phyloP scores from a whole-genome alignment of 2,113 vertebrate genomes.

The Cygnus buccinator region DNA sequence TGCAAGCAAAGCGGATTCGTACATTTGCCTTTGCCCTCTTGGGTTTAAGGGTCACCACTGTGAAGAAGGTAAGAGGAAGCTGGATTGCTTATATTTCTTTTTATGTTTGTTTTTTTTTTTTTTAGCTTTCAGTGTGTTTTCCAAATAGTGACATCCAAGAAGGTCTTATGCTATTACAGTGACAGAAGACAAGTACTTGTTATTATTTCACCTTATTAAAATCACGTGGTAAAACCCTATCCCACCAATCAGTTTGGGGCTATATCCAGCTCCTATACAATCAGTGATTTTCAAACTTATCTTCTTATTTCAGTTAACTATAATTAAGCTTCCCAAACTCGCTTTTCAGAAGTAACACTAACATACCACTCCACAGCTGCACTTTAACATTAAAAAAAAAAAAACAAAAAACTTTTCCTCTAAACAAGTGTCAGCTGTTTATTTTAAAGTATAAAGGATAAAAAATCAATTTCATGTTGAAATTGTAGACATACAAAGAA shows the following conservation, averaged over 20 bases:
- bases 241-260: not conserved
- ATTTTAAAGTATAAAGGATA: not conserved
- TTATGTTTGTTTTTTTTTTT: not conserved
- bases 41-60: constrained; percentile 92
- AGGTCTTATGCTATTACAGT: not conserved
- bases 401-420: not conserved
- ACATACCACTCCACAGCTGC: not conserved
- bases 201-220: not conserved
- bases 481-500: not conserved
- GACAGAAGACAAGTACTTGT: not conserved
- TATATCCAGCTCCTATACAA: not conserved
- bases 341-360: not conserved
- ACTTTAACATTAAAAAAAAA: not conserved
- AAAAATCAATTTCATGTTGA: not conserved
- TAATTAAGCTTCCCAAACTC: not conserved
- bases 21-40: constrained; percentile 92
- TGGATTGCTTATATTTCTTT: not conserved
- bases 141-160: not conserved
- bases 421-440: not conserved
- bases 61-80: constrained; percentile 86
- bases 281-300: not conserved
- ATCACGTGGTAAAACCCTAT: not conserved
- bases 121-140: not conserved
- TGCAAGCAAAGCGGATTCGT: constrained; percentile 84
- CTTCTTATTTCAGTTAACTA: not conserved